Evolutionary conservation across 1,140 invertebrate species (phyloP), one percentile per base, ranked within the genome.

Genomic region (Habropoda laboriosa): DNA sequence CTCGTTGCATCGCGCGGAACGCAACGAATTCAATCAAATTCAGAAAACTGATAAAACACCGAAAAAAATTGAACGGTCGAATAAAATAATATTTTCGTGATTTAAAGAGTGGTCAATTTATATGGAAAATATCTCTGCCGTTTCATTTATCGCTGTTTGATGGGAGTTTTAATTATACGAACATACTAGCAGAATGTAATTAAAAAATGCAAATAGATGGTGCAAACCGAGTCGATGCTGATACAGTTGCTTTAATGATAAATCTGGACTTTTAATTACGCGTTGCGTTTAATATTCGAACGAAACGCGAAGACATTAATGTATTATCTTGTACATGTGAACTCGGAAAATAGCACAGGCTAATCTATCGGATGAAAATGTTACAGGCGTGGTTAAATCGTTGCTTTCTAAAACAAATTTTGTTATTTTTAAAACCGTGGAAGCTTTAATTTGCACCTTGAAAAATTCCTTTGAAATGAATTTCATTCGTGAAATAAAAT

Each of bases 181-280:
- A 21, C 51, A 51, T 51, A 51, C 3, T 32, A 35, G 10, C 18
- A 16, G 27, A n/a, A 51, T 10, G 64, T 51, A 67, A 67, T 67
- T 51, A 61, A 61, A 61, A 35, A 61, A 61, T 61, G 58, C 35
- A 61, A 61, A 61, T 61, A 61, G 21, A 61, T n/a, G 24, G 32
- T 61, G 35, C 12, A 61, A 21, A 61, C 21, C 10, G 58, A 61
- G n/a, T 12, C 18, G 58, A 40, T 38, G 58, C 21, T 61, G 58
- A 61, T 61, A 61, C 35, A 10, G 58, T 40, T 61, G 35, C 40
- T 61, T 61, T 40, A 40, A 61, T 18, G 58, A 61, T 61, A 61
- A 40, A 61, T 61, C 58, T 12, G 16, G 58, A 3, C 35, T n/a
- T 61, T 61, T n/a, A 38, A 61, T 61, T 61, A 61, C n/a, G 21